Conservation (phyloP, 1,140 invertebrate genomes). For the Anastatus disparis region DNA sequence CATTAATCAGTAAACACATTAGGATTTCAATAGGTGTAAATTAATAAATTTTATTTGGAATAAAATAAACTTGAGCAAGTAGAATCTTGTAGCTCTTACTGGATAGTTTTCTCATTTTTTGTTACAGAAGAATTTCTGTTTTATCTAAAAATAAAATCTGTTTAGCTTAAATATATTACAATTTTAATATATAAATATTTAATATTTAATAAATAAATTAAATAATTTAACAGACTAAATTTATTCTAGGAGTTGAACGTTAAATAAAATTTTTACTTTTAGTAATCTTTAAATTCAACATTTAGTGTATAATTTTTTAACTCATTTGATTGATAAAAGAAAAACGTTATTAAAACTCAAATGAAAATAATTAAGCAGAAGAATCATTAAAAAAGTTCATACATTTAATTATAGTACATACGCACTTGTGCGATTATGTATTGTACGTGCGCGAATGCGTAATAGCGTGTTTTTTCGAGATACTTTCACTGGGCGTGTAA, state of each 20-base stretch:
- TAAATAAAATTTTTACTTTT: neutral
- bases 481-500: conserved; percentile 48
- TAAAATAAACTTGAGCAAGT: neutral
- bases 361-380: no score
- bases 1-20: neutral
- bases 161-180: no score
- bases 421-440: neutral
- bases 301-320: no score
- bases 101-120: no score
- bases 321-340: conserved; percentile 9
- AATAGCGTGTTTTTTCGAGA: conserved; percentile 13
- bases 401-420: neutral
- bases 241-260: no score
- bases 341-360: conserved; percentile 7
- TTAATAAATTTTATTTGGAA: neutral
- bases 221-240: no score
- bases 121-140: no score
- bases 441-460: neutral
- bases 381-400: neutral
- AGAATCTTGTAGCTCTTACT: neutral
- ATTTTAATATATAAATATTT: no score
- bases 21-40: neutral
- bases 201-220: no score
- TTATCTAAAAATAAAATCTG: no score
- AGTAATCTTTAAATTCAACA: no score